Conservation (phyloP, 1,140 invertebrate species). For the Polypedilum pembai region DNA sequence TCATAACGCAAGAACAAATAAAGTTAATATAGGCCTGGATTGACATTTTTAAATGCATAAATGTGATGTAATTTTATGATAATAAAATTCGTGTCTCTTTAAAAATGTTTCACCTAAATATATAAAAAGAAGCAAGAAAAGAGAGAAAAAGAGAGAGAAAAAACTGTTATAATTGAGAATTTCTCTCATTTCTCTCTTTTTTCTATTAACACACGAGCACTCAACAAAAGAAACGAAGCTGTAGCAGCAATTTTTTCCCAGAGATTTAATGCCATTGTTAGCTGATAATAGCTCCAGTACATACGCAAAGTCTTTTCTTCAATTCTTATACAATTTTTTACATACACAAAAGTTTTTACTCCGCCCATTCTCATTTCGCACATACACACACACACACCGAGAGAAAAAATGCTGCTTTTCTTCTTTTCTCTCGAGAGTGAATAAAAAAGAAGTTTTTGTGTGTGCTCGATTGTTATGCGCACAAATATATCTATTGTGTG, state of each 20-base stretch:
- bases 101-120: not conserved
- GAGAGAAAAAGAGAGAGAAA: not conserved
- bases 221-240: not conserved
- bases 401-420: not conserved
- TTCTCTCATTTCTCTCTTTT: not conserved
- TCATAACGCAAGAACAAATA: no score
- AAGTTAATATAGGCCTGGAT: no score
- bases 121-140: not conserved
- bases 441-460: not conserved
- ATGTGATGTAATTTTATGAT: no score
- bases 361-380: constrained; percentile 3
- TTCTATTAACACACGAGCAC: not conserved
- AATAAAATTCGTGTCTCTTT: no score
- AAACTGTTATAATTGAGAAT: constrained; percentile 14
- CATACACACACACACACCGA: not conserved
- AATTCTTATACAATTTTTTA: no score
- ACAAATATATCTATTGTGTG: not conserved
- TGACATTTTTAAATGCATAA: no score
- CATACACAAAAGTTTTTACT: no score
- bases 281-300: constrained; percentile 1
- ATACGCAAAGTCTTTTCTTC: not conserved
- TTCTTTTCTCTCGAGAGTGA: not conserved
- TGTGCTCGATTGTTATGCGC: not conserved
- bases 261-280: constrained; percentile 15
- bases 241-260: not conserved